Evolutionary conservation across 2,113 vertebrate genomes (phyloP).

Genomic region (Desmodus rotundus): DNA sequence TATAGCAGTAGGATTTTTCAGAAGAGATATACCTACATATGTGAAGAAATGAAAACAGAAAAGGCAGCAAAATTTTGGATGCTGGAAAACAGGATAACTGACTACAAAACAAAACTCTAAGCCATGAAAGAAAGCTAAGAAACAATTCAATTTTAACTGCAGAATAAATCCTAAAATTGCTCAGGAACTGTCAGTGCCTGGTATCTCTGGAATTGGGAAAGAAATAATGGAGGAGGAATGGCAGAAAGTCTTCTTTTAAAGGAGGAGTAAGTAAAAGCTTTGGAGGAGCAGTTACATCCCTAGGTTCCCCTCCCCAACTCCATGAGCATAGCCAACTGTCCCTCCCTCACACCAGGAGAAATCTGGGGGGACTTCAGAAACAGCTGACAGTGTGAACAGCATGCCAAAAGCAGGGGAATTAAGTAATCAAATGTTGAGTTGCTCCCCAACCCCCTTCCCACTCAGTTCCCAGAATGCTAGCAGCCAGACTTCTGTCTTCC

Average conservation of each 20-base stretch:
- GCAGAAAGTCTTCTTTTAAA: background rate
- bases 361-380: background rate
- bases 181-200: background rate
- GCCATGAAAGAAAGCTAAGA: background rate
- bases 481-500: background rate
- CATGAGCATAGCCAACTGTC: background rate
- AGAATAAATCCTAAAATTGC: background rate
- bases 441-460: too few species aligned
- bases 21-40: background rate
- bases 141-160: background rate
- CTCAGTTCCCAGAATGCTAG: background rate
- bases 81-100: background rate
- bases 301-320: background rate
- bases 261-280: background rate
- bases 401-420: background rate
- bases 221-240: background rate
- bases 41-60: background rate
- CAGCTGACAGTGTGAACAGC: background rate
- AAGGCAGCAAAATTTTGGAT: background rate
- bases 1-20: background rate
- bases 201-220: background rate
- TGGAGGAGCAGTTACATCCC: background rate
- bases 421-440: background rate
- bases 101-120: constrained; percentile 23
- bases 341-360: background rate